Evolutionary conservation across 2,113 vertebrate species (phyloP).

Genomic region (Falcunculus frontatus): DNA sequence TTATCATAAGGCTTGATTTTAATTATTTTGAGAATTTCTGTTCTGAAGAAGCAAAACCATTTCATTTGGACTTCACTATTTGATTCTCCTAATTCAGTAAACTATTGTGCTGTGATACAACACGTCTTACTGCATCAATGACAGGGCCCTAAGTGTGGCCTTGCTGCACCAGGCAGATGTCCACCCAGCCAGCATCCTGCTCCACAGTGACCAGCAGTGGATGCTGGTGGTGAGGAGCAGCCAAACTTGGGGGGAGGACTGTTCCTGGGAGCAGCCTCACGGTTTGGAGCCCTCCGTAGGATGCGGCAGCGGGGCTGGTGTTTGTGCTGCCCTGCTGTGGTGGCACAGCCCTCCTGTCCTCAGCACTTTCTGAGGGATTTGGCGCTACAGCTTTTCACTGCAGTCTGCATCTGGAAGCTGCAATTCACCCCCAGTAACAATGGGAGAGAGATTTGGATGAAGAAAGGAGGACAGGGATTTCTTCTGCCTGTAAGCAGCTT

Average conservation of each 20-base stretch:
- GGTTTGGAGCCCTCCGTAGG: not conserved
- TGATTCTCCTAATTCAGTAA: not conserved
- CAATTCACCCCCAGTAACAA: not conserved
- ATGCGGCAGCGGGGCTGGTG: rapidly evolving
- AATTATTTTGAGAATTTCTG: not conserved
- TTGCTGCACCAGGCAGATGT: not conserved
- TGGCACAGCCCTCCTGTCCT: not conserved
- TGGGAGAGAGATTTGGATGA: not conserved
- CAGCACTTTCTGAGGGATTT: not conserved
- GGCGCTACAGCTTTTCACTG: rapidly evolving
- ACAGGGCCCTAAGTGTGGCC: not conserved
- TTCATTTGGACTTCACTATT: not conserved
- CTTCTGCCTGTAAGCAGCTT: not conserved
- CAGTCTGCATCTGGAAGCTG: not conserved
- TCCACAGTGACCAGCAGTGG: not conserved
- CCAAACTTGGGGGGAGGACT: not conserved
- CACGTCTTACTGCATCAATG: rapidly evolving
- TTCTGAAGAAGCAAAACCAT: not conserved
- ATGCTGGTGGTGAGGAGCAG: not conserved
- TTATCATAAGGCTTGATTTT: not conserved
- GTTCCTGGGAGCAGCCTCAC: rapidly evolving
- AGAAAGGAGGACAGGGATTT: not conserved
- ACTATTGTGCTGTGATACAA: rapidly evolving
- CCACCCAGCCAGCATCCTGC: not conserved
- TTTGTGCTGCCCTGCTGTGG: rapidly evolving